phyloP scores from a whole-genome alignment of 2,113 vertebrate genomes.

The Athene cunicularia region DNA sequence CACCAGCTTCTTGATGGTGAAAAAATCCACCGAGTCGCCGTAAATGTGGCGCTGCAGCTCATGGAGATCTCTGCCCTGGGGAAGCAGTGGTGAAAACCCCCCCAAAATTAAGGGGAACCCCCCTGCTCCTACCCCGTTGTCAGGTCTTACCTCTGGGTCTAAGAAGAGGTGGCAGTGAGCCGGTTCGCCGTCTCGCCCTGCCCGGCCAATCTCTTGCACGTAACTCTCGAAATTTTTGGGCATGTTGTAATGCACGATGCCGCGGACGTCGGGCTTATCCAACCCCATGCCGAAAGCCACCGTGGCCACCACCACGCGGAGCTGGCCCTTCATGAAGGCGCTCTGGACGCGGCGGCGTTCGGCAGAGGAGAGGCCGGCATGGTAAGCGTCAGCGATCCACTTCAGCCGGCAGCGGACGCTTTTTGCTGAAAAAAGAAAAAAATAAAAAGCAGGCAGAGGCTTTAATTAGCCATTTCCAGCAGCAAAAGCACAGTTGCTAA shows the following conservation, averaged over 20 bases:
- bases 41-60: background rate
- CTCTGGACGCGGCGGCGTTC: background rate
- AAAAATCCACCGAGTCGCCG: background rate
- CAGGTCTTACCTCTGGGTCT: background rate
- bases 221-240: background rate
- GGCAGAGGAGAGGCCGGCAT: background rate
- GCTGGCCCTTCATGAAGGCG: background rate
- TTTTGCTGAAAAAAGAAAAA: background rate
- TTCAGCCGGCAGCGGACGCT: fast-evolving
- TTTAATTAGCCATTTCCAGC: background rate
- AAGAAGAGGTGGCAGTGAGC: background rate
- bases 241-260: background rate
- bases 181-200: background rate
- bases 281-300: background rate
- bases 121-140: background rate
- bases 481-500: too few species aligned
- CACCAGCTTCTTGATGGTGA: background rate
- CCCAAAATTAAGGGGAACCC: background rate
- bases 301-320: background rate
- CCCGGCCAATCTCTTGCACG: background rate
- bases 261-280: background rate
- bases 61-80: background rate
- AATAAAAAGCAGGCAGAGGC: too few species aligned
- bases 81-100: too few species aligned
- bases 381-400: background rate